Base-by-base conservation (phyloP, 2,888 invertebrate species). In the Gortyna flavago region DNA sequence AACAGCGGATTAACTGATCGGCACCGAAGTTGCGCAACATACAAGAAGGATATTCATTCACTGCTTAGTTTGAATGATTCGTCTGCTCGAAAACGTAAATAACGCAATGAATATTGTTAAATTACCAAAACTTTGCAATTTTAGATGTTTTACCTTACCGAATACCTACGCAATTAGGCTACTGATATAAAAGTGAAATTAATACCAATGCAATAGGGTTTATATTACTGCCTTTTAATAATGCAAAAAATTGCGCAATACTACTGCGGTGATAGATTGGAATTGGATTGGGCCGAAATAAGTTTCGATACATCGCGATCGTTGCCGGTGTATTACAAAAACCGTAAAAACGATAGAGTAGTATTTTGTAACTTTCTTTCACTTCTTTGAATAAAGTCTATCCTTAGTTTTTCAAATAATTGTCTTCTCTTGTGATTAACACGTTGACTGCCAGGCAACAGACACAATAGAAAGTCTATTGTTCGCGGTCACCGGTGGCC, bases 371-470 rank as follows among this genome's bases (percentile, higher is more conserved):
- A n/a, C 16, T 69, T 48, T 48, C 25, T 29, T 62, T 67, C 25
- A 67, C 41, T 59, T 68, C n/a, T 64, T 68, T 54, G 25, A 67
- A 79, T 72, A 72, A 64, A 64, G 32, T 67, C 29, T 35, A 79
- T n/a, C 54, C n/a, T 79, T 79, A 32, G 4, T 65, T 59, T 59
- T 57, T n/a, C 48, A 51, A 48, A 59, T 65, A 57, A 57, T 69
- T 38, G 18, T 69, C 1, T 48, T 25, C 32, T 29, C 21, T 61
- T 62, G 70, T 76, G 75, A 76, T 81, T 68, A n/a, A n/a, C n/a
- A n/a, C n/a, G n/a, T n/a, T n/a, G n/a, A n/a, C n/a, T n/a, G n/a
- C n/a, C n/a, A n/a, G n/a, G n/a, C n/a, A n/a, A n/a, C n/a, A n/a
- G n/a, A n/a, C n/a, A n/a, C n/a, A n/a, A n/a, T n/a, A n/a, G n/a